These are phyloP conservation scores for Selene dorsalis DNA, from an alignment of 2,797 vertebrate genomes.

Conservation along the genomic window DNA sequence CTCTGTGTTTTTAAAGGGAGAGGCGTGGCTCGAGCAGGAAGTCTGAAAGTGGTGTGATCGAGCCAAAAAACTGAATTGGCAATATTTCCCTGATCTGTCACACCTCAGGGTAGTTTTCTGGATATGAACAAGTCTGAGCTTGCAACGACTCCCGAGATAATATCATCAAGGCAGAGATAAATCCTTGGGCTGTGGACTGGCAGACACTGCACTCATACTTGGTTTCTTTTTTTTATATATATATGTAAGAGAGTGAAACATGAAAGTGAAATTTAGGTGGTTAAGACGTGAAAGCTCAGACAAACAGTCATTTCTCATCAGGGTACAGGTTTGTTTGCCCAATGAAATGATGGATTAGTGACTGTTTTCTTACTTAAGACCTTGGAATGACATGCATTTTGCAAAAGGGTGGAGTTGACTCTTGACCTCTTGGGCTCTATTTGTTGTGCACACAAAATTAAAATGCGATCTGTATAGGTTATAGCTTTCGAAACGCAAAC, in stretches of 20 bases:
- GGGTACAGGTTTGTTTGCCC: slow-evolving; percentile 50
- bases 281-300: slow-evolving; percentile 32
- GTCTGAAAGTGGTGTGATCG: neutral
- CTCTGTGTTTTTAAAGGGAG: slow-evolving; percentile 28
- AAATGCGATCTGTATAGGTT: slow-evolving; percentile 32
- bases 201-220: neutral
- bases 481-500: slow-evolving; percentile 19
- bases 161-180: slow-evolving; percentile 18
- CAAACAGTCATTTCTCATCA: slow-evolving; percentile 10
- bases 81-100: slow-evolving; percentile 1
- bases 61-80: neutral
- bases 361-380: slow-evolving; percentile 53
- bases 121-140: slow-evolving; percentile 24
- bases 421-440: slow-evolving; percentile 72
- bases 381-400: slow-evolving; percentile 38
- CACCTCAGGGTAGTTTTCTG: slow-evolving; percentile 19
- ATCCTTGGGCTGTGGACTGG: slow-evolving; percentile 10
- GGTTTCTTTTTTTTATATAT: slow-evolving; percentile 6
- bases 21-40: slow-evolving; percentile 15
- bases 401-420: slow-evolving; percentile 68
- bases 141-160: slow-evolving; percentile 12
- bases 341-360: slow-evolving; percentile 50
- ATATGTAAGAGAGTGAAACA: neutral
- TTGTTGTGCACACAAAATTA: slow-evolving; percentile 60
- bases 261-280: slow-evolving; percentile 59